Evolutionary conservation across 2,888 invertebrate genomes (phyloP).

Genomic region (Melieria picta): DNA sequence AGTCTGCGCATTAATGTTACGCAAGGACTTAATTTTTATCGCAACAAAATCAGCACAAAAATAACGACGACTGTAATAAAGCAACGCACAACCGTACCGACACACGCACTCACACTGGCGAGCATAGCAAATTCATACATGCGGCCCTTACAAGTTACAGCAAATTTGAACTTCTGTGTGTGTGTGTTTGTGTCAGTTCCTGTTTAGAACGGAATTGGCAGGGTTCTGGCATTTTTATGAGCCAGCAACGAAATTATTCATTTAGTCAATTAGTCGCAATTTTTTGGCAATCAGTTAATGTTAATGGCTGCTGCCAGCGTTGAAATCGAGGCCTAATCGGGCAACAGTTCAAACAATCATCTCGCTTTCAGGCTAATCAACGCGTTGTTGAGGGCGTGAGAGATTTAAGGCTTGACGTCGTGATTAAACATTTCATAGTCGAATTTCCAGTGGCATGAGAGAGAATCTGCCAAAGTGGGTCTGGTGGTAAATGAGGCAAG

Average conservation of each 20-base stretch:
- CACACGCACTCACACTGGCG: not conserved
- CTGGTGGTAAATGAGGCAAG: no score
- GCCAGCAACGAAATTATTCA: conserved; percentile 47
- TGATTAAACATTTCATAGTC: no score
- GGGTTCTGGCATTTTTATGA: conserved; percentile 41
- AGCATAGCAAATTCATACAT: not conserved
- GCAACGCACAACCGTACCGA: not conserved
- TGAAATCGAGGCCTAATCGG: no score
- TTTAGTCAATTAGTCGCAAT: conserved; percentile 56
- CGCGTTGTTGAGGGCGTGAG: no score
- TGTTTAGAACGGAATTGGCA: not conserved
- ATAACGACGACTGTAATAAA: conserved; percentile 38
- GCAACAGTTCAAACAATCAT: no score
- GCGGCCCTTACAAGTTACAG: not conserved
- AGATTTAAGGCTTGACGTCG: no score
- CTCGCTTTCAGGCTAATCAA: no score
- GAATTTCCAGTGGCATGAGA: no score
- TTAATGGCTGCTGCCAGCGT: no score
- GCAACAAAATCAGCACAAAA: conserved; percentile 40
- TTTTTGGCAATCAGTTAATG: conserved; percentile 41
- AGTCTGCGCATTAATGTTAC: conserved; percentile 20
- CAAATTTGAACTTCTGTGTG: not conserved
- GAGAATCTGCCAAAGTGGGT: no score
- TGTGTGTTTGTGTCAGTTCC: no score
- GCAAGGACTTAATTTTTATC: conserved; percentile 40